Evolutionary conservation across 2,113 vertebrate species (phyloP).

Genomic region (Corythornis vintsioides): DNA sequence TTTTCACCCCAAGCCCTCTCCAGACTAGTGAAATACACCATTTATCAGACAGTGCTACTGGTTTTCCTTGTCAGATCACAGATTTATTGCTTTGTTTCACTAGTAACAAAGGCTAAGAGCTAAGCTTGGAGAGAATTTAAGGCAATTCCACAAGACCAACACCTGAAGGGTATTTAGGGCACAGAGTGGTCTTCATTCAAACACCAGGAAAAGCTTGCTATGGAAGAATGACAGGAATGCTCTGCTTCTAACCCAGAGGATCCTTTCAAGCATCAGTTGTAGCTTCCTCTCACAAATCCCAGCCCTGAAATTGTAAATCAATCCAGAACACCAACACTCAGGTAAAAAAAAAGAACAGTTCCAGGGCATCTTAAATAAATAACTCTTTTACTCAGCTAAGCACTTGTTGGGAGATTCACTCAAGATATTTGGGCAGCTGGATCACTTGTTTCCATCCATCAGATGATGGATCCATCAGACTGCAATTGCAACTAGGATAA

Average conservation of each 20-base stretch:
- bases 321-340: background rate
- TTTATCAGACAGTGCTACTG: background rate
- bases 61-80: fast-evolving
- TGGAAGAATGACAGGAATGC: background rate
- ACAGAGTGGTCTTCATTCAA: background rate
- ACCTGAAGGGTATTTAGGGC: background rate
- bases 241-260: background rate
- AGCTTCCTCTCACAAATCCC: background rate
- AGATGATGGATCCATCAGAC: background rate
- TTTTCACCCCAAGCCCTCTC: background rate
- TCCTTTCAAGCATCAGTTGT: background rate
- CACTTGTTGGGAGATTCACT: background rate
- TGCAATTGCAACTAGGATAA: background rate
- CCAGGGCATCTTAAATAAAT: background rate
- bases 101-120: background rate
- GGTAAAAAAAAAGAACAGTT: background rate
- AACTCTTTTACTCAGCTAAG: background rate
- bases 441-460: background rate
- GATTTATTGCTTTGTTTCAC: constrained; percentile 52
- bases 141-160: constrained; percentile 8
- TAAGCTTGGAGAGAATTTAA: constrained; percentile 1
- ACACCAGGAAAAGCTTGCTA: background rate
- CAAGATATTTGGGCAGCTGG: background rate
- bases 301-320: background rate
- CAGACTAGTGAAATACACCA: background rate